Base-by-base conservation (phyloP, 2,888 invertebrate genomes). In the Drosophila mimetica region DNA sequence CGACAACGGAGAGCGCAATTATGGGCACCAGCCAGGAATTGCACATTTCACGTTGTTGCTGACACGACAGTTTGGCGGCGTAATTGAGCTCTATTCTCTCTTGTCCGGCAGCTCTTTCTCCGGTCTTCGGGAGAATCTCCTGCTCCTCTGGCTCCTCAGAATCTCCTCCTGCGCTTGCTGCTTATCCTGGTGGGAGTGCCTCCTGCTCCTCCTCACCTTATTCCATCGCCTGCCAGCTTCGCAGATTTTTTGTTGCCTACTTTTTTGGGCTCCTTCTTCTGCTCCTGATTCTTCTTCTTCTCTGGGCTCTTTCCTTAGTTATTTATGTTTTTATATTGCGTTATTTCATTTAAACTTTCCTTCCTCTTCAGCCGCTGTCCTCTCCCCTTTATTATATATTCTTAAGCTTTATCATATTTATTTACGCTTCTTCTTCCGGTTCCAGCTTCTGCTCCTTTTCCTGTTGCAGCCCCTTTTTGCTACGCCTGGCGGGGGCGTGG, bases 1-100 rank as follows among this genome's bases (percentile, higher is more conserved):
- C 91, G 90, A 90, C 91, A 90, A 91, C 90, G 89, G 91, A 90
- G 89, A 91, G 90, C 89, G 89, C 89, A 90, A 91, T 90, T 89
- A 91, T 90, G 89, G 90, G 88, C 77, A 90, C 88, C 80, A 90
- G 89, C 91, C 90, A 91, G 90, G 90, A 90, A 89, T 90, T 91
- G 91, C 89, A 90, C 92, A 92, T 92, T 91, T 92, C 92, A 91
- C 91, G 90, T 90, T 88, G 79, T 83, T 88, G 84, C 86, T 83
- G 82, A 83, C 82, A 82, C 82, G 82, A 83, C 82, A 83, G 82
- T 85, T 83, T 83, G 86, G 86, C 82, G 82, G 82, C 82, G 82
- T 83, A 83, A 83, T 83, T 83, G 82, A 85, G 82, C 82, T 83
- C 82, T 73, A 82, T 83, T 84, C 88, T 76, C 73, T 73, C 58